phyloP scores from a whole-genome alignment of 2,888 invertebrate species.

The Gasteruption jaculator region DNA sequence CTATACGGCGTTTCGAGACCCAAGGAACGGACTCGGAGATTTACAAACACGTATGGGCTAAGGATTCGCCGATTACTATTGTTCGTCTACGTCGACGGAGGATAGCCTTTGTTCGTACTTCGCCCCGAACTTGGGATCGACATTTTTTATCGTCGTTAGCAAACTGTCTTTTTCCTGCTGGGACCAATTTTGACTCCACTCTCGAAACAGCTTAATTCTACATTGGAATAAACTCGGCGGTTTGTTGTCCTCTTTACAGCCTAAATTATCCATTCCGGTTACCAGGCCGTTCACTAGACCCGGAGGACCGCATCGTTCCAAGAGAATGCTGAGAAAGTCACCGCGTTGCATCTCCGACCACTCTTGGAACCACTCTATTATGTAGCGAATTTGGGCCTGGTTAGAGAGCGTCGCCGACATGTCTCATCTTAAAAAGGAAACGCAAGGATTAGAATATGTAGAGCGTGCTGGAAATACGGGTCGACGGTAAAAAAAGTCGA shows the following conservation, averaged over 20 bases:
- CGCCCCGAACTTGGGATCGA: conserved; percentile 68
- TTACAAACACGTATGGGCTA: too few species aligned
- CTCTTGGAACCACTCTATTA: conserved; percentile 83
- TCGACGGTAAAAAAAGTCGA: too few species aligned
- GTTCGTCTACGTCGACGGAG: conserved; percentile 11
- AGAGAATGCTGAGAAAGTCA: conserved; percentile 75
- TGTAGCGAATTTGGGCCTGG: conserved; percentile 75
- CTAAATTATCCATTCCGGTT: conserved; percentile 62
- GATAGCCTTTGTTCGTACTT: conserved; percentile 54
- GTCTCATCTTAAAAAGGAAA: conserved; percentile 29
- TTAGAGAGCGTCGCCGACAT: conserved; percentile 54
- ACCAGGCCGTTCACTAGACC: conserved; percentile 72
- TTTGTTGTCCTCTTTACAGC: conserved; percentile 62
- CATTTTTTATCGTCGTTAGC: conserved; percentile 65
- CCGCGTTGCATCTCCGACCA: conserved; percentile 84
- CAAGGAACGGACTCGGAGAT: too few species aligned
- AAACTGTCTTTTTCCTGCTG: conserved; percentile 68
- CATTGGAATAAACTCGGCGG: conserved; percentile 81
- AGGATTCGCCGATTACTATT: too few species aligned
- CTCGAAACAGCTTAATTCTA: conserved; percentile 77
- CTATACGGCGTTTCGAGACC: too few species aligned
- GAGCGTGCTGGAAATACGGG: too few species aligned
- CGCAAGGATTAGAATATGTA: too few species aligned
- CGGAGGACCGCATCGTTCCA: conserved; percentile 61
- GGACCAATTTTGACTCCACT: conserved; percentile 80